Evolutionary conservation across 2,888 invertebrate genomes (phyloP).

Genomic region (Esperia sulphurella): DNA sequence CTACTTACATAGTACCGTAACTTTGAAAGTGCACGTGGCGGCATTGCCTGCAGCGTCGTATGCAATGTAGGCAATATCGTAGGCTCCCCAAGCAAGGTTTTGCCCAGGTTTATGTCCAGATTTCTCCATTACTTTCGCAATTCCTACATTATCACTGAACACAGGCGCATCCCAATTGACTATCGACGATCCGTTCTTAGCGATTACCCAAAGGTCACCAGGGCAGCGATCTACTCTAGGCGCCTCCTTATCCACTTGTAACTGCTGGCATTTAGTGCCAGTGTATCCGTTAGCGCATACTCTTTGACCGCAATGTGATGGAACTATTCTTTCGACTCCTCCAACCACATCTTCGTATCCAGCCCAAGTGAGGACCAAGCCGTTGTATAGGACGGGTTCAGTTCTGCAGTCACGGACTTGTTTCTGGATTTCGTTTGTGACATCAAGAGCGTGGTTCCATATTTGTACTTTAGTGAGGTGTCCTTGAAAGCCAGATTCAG

Average conservation of each 20-base stretch:
- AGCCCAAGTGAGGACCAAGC: slow-evolving; percentile 93
- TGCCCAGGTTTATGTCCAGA: slow-evolving; percentile 93
- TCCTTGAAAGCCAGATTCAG: slow-evolving; percentile 96
- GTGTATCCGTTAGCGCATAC: slow-evolving; percentile 93
- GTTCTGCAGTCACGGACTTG: slow-evolving; percentile 96
- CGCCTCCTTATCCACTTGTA: slow-evolving; percentile 91
- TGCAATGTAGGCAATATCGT: slow-evolving; percentile 95
- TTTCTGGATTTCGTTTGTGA: slow-evolving; percentile 94
- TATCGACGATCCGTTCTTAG: slow-evolving; percentile 93
- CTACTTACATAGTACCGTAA: slow-evolving; percentile 90
- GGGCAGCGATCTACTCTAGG: slow-evolving; percentile 95
- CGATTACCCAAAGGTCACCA: slow-evolving; percentile 95
- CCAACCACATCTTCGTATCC: slow-evolving; percentile 94
- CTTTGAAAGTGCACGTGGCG: slow-evolving; percentile 94
- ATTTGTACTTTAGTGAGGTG: slow-evolving; percentile 96
- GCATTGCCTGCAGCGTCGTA: slow-evolving; percentile 95
- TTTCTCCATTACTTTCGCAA: slow-evolving; percentile 88
- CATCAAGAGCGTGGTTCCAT: slow-evolving; percentile 94
- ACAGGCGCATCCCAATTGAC: slow-evolving; percentile 96
- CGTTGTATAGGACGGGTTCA: slow-evolving; percentile 93
- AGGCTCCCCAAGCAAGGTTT: slow-evolving; percentile 93
- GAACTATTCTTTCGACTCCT: slow-evolving; percentile 94
- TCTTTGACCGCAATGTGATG: slow-evolving; percentile 94
- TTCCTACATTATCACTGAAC: slow-evolving; percentile 93
- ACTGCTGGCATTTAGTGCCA: slow-evolving; percentile 90